A percentile compares a stretch with the other conserved stretches of the same genome.
phyloP scores from a whole-genome alignment of 2,113 vertebrate genomes.

The Petrocephalus microphthalmus region DNA sequence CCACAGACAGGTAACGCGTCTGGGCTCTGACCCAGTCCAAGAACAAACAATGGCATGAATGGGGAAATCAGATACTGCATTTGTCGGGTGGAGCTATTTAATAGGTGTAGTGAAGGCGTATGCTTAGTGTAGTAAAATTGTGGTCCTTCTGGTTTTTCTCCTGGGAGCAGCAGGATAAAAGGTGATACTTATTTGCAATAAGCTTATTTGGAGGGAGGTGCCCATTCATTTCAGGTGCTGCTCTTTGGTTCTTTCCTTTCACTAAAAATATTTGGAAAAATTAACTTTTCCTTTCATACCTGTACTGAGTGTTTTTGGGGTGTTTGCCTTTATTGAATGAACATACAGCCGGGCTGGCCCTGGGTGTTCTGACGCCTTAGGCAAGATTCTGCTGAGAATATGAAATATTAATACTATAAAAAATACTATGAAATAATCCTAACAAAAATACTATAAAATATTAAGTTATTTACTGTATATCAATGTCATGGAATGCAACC shows the following conservation, averaged over 20 bases:
- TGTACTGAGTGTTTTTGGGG: neutral
- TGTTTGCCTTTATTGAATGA: neutral
- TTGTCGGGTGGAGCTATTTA: neutral
- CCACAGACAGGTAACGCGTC: slow-evolving; percentile 79
- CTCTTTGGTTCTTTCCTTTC: neutral
- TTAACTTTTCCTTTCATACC: neutral
- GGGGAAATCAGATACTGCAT: neutral
- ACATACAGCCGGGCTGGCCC: neutral
- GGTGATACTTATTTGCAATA: neutral
- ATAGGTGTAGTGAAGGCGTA: neutral
- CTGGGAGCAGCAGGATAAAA: neutral
- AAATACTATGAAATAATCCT: neutral
- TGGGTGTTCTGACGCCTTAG: neutral
- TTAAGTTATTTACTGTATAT: no score
- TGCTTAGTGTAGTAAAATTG: neutral
- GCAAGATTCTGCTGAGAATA: neutral
- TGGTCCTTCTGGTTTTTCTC: neutral
- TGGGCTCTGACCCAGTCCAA: neutral
- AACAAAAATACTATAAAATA: no score
- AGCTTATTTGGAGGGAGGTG: neutral
- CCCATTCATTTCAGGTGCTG: neutral
- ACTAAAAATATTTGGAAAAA: neutral
- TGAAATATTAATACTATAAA: neutral
- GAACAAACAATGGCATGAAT: neutral
- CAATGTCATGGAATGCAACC: neutral